Conservation (phyloP, 2,113 vertebrate species). For the Halichoeres trimaculatus region DNA sequence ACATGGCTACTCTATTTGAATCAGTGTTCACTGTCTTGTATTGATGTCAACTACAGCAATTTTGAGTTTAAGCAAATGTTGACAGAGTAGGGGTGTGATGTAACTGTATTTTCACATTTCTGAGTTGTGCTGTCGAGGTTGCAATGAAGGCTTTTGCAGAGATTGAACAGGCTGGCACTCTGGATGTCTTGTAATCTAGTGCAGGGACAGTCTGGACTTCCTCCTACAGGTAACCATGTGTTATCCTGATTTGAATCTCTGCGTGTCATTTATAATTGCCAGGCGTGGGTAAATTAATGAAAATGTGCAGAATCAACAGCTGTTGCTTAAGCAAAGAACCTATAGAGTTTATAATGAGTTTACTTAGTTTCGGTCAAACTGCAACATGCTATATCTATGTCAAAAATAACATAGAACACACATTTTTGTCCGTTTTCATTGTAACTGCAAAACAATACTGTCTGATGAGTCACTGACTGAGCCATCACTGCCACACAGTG, state of each 20-base stretch:
- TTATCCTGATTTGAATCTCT: slow-evolving; percentile 6
- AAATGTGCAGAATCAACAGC: neutral
- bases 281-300: neutral
- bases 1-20: neutral
- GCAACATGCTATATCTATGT: no score
- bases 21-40: no score
- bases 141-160: neutral
- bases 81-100: neutral
- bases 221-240: slow-evolving; percentile 4
- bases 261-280: neutral
- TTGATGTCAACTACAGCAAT: neutral
- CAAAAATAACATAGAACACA: no score
- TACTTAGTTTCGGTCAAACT: no score
- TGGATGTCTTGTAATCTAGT: neutral
- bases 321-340: neutral
- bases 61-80: neutral
- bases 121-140: neutral
- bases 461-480: neutral
- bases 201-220: neutral
- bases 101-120: neutral
- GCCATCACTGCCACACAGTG: neutral
- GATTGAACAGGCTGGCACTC: neutral
- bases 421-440: no score
- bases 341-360: no score
- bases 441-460: no score